Percentiles rank a stretch among this genome's conserved stretches.
Conservation (phyloP, 1,140 invertebrate species). For the Hyphantria cunea region DNA sequence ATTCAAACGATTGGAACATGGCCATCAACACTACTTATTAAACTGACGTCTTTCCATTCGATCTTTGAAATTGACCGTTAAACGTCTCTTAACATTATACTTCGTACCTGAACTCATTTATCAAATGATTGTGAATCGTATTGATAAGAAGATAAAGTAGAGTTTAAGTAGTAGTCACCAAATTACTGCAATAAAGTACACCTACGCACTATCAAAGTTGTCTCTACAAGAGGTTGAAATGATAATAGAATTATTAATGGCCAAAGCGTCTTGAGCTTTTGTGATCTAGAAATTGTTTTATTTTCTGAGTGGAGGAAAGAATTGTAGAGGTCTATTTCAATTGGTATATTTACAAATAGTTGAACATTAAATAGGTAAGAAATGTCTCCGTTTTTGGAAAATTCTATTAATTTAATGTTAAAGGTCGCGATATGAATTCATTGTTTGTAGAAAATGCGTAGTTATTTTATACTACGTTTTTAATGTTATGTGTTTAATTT, state of each 20-base stretch:
- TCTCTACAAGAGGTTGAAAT: conserved; percentile 15
- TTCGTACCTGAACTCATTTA: not conserved
- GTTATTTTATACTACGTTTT: not conserved
- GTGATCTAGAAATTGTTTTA: not conserved
- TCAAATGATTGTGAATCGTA: not conserved
- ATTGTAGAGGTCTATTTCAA: not conserved
- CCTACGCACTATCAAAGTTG: conserved; percentile 26
- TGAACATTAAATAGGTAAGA: conserved; percentile 4
- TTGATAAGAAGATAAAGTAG: not conserved
- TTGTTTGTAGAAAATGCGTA: conserved; percentile 5
- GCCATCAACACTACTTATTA: not conserved
- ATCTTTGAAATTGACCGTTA: conserved; percentile 16
- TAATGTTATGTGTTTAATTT: not conserved
- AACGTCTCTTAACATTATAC: not conserved
- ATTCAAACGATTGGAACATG: not conserved
- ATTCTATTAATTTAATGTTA: conserved; percentile 7
- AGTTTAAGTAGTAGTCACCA: not conserved
- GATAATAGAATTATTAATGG: conserved; percentile 13
- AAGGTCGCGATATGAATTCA: conserved; percentile 5
- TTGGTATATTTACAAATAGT: conserved; percentile 3
- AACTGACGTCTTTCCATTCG: not conserved
- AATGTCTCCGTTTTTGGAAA: conserved; percentile 18
- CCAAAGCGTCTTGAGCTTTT: conserved; percentile 3
- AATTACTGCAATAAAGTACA: conserved; percentile 20
- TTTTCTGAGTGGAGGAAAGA: not conserved